These are phyloP conservation scores for Brachirus orientalis DNA, from an alignment of 2,113 vertebrate species.

Conservation along the genomic window DNA sequence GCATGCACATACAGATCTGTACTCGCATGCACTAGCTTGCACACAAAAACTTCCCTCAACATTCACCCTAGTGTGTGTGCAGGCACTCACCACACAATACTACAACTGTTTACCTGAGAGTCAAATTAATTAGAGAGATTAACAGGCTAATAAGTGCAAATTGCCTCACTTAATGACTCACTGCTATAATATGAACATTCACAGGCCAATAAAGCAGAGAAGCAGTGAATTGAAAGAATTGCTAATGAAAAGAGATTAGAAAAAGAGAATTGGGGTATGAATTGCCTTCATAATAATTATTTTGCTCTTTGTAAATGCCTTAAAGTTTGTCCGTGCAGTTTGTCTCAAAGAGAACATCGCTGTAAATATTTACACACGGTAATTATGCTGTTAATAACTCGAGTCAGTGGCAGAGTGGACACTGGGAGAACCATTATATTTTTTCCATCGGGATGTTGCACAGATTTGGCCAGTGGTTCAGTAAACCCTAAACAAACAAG, in stretches of 20 bases:
- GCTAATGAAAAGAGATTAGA: constrained; percentile 35
- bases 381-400: not conserved
- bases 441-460: not conserved
- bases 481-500: too few species aligned
- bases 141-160: constrained; percentile 53
- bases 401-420: not conserved
- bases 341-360: not conserved
- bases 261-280: constrained; percentile 1
- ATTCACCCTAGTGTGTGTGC: not conserved
- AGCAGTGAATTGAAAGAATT: constrained; percentile 14
- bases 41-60: too few species aligned
- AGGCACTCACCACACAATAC: not conserved
- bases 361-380: not conserved
- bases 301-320: not conserved
- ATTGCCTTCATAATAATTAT: not conserved
- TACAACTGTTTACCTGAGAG: constrained; percentile 50
- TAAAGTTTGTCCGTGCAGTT: not conserved
- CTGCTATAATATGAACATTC: constrained; percentile 28
- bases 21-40: too few species aligned
- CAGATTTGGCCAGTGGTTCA: too few species aligned
- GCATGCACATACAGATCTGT: too few species aligned
- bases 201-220: constrained; percentile 23
- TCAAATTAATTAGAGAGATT: constrained; percentile 65
- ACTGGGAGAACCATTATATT: not conserved
- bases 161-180: constrained; percentile 51